phyloP scores from a whole-genome alignment of 1,140 invertebrate genomes.

The Drosophila saltans region DNA sequence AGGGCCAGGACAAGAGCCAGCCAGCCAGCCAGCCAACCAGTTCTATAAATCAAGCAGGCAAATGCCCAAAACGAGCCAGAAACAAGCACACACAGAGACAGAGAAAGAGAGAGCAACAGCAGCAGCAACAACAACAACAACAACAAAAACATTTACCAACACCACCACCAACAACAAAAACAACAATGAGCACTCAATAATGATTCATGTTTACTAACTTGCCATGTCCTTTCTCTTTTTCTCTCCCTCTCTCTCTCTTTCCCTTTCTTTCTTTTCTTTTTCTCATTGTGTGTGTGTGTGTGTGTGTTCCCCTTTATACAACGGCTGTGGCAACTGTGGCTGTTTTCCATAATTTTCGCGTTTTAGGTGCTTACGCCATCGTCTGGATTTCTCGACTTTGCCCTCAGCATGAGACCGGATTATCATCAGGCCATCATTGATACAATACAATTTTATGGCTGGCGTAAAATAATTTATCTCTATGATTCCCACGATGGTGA shows the following conservation, averaged over 20 bases:
- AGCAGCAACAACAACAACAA: constrained; percentile 37
- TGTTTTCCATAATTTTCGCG: constrained; percentile 77
- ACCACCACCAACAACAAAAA: constrained; percentile 30
- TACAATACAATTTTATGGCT: constrained; percentile 95
- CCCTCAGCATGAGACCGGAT: constrained; percentile 96
- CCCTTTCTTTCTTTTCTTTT: constrained; percentile 2
- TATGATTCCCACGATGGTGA: constrained; percentile 98
- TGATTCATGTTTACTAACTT: constrained; percentile 80
- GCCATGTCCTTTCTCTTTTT: constrained; percentile 38
- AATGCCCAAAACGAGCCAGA: constrained; percentile 72
- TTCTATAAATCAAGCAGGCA: constrained; percentile 72
- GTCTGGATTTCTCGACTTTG: constrained; percentile 93
- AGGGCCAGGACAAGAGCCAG: neutral
- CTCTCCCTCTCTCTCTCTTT: neutral
- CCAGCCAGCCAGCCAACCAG: constrained; percentile 5
- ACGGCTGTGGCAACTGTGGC: too few species aligned
- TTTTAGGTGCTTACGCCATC: constrained; percentile 90
- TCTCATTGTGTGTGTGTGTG: neutral
- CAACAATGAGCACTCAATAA: constrained; percentile 72
- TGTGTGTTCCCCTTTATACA: neutral
- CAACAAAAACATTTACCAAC: constrained; percentile 24
- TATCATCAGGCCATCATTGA: constrained; percentile 97
- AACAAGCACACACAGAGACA: constrained; percentile 26
- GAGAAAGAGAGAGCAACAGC: constrained; percentile 3
- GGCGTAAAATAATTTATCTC: constrained; percentile 96